These are phyloP conservation scores for Nothobranchius furzeri DNA, from an alignment of 2,113 vertebrate genomes.

Conservation along the genomic window DNA sequence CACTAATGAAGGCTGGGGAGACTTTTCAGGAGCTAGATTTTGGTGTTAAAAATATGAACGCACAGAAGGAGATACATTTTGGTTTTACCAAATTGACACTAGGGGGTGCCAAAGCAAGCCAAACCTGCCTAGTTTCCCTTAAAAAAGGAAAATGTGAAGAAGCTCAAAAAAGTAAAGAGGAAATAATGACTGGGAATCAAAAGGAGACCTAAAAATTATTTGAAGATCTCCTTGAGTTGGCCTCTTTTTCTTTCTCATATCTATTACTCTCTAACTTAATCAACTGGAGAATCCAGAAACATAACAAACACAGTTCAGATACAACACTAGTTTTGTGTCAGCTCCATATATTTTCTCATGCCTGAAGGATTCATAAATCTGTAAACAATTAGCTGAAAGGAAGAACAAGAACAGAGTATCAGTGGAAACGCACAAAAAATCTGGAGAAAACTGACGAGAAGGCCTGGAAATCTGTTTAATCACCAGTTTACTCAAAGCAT, in stretches of 20 bases:
- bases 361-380: background rate
- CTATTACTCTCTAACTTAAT: background rate
- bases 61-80: no score
- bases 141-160: background rate
- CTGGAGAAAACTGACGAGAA: background rate
- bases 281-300: slow-evolving; percentile 3
- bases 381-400: background rate
- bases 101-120: no score
- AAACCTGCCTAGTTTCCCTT: background rate
- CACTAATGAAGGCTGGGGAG: no score
- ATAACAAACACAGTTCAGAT: background rate
- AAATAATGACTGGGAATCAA: no score
- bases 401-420: background rate
- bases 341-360: background rate
- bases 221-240: slow-evolving; percentile 1
- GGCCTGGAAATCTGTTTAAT: no score
- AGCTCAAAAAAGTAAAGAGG: no score
- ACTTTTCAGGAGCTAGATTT: no score
- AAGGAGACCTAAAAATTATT: slow-evolving; percentile 3
- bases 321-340: background rate
- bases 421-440: no score
- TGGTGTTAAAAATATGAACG: no score
- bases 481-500: no score
- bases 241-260: background rate
- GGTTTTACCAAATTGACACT: no score